Evolutionary conservation across 2,888 invertebrate genomes (phyloP), one percentile per base, ranked within the genome.

Genomic region (Polylopha cassiicola): DNA sequence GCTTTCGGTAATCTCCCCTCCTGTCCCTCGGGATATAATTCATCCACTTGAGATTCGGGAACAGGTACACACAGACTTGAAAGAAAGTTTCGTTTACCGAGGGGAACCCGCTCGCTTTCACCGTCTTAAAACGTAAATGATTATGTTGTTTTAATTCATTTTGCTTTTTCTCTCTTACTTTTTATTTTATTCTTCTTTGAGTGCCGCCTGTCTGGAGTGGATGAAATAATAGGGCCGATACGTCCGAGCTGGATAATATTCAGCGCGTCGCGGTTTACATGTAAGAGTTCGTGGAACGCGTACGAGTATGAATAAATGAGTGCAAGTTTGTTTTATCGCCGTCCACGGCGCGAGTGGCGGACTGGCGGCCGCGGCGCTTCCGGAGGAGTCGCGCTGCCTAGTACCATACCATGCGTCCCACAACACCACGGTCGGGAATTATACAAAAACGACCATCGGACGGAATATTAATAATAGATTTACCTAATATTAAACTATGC

Each of bases 61-160:
- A 74, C 79, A 79, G 81, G 80, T 80, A 80, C 68, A 73, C 75
- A 73, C 70, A 65, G 80, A 80, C 80, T 82, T 79, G 70, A 84
- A 79, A 81, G 79, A 81, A 81, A 79, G 77, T 81, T 81, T 74
- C 67, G 75, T 79, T 75, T 75, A 74, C 61, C 64, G 75, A 79
- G 81, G 80, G 78, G 77, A 71, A 58, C 65, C 69, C 73, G 63
- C 71, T 70, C 68, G 65, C 71, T 71, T 66, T 71, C 70, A 58
- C 65, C 66, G 67, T 73, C 76, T 76, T 77, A 74, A 78, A 77
- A 75, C 78, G 73, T 80, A 78, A 81, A 81, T 77, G 74, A 82
- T 82, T 81, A 80, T 81, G 80, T 82, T 84, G 75, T 81, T 82
- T 82, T 82, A 80, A 84, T 82, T 82, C 77, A 76, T 81, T 82